Evolutionary conservation across 92 coral and sea anemone species (phyloP), one percentile per base, ranked within the genome.

Genomic region (Pocillopora grandis): DNA sequence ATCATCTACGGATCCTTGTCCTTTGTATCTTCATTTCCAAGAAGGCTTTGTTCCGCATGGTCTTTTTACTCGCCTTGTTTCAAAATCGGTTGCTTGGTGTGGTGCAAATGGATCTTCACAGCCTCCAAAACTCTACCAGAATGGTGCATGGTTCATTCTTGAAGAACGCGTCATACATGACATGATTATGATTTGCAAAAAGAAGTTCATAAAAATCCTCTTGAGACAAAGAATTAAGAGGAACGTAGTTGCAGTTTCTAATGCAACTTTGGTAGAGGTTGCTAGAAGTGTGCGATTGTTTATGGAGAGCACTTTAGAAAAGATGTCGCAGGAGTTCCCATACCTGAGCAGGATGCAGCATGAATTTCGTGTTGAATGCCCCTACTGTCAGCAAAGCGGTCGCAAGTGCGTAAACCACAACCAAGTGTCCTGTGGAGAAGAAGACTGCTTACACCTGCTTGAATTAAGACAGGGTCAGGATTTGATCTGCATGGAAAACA

Each of bases 191-290:
- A 52, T 90, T 52, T 84, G 87, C 67, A 74, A 72, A 31, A 90
- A 86, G 74, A 87, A 85, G 31, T 90, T 76, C 73, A 90, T 90
- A 52, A 90, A 90, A 75, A 71, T 86, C 33, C 67, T 76, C 48
- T 5, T 87, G 17, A 74, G 66, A 55, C 33, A 55, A 3, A 52
- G 18, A 21, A 2, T 3, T 19, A 17, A 21, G 20, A 33, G 12
- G 1, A 33, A 56, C 1, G 61, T 0, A 56, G 62, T 23, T 74
- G n/a, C 64, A 74, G 0, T 56, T 42, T 42, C 5, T 42, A 3
- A 42, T 42, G 0, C 49, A 42, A 7, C 49, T 42, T 13, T 36
- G 12, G 48, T 16, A 20, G 78, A 74, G 11, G 18, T n/a, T 5
- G 78, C 78, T 2, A 52, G 63, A 52, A 56, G 35, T 13, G 78